A percentile compares a stretch with the other conserved stretches of the same genome.
phyloP scores from a whole-genome alignment of 1,140 invertebrate species.

The Atta texana region DNA sequence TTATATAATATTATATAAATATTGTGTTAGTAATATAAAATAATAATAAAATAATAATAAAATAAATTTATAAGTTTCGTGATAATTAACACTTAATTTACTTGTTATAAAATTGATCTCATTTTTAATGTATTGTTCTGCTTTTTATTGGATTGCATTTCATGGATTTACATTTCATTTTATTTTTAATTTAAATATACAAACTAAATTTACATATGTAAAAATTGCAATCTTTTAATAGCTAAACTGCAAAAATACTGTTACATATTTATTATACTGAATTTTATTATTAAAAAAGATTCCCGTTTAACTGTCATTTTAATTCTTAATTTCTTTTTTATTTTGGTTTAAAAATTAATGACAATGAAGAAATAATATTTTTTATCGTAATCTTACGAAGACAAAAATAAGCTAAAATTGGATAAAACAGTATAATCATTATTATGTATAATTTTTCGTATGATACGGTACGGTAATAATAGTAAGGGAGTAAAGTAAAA shows the following conservation, averaged over 20 bases:
- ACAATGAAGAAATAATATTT: not conserved
- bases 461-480: constrained; percentile 4
- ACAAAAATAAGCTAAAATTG: not conserved
- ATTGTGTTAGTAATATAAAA: not conserved
- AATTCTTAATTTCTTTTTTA: not conserved
- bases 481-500: not conserved
- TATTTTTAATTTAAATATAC: constrained; percentile 17
- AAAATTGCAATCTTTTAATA: not conserved
- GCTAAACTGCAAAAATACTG: not conserved
- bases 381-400: not conserved
- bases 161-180: not conserved
- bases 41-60: too few species aligned
- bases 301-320: not conserved
- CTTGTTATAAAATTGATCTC: not conserved
- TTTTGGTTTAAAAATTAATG: not conserved
- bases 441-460: not conserved
- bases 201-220: not conserved
- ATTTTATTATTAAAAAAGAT: not conserved
- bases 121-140: not conserved
- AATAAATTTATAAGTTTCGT: not conserved
- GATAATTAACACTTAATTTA: constrained; percentile 10
- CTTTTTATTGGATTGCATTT: not conserved
- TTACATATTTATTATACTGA: not conserved
- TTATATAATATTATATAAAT: too few species aligned
- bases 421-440: not conserved